These are phyloP conservation scores for Solenodon paradoxus DNA, from an alignment of 2,113 vertebrate species.

Conservation along the genomic window DNA sequence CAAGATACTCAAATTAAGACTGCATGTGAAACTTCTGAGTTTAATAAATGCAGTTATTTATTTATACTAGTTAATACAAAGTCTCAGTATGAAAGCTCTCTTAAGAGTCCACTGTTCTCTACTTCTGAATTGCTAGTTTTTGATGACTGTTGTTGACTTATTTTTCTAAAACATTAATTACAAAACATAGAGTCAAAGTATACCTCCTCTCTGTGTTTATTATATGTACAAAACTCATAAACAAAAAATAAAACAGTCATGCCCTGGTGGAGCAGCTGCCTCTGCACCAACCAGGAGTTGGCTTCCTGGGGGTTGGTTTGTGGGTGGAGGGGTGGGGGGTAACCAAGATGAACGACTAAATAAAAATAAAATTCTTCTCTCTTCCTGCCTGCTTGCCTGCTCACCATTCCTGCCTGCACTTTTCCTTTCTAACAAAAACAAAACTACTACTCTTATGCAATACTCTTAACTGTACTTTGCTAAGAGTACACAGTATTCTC, in stretches of 20 bases:
- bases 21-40: neutral
- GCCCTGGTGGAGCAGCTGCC: no score
- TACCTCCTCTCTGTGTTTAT: neutral
- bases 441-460: no score
- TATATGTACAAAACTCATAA: neutral
- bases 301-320: no score
- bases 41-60: slow-evolving; percentile 28
- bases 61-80: neutral
- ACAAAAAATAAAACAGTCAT: no score
- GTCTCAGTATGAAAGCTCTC: neutral
- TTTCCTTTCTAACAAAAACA: no score
- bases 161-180: slow-evolving; percentile 20
- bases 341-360: no score
- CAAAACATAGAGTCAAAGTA: neutral
- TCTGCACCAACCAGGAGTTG: no score
- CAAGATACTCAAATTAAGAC: neutral
- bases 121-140: neutral
- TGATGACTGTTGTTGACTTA: neutral
- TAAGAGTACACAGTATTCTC: neutral
- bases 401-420: no score
- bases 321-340: no score
- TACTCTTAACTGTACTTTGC: no score
- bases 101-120: neutral
- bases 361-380: no score
- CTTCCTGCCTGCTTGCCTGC: no score